A percentile compares a stretch with the other conserved stretches of the same genome.
These are phyloP conservation scores for Hydractinia symbiolongicarpus DNA, from an alignment of 30 jellyfish, hydroid and myxozoan genomes.

Conservation along the genomic window DNA sequence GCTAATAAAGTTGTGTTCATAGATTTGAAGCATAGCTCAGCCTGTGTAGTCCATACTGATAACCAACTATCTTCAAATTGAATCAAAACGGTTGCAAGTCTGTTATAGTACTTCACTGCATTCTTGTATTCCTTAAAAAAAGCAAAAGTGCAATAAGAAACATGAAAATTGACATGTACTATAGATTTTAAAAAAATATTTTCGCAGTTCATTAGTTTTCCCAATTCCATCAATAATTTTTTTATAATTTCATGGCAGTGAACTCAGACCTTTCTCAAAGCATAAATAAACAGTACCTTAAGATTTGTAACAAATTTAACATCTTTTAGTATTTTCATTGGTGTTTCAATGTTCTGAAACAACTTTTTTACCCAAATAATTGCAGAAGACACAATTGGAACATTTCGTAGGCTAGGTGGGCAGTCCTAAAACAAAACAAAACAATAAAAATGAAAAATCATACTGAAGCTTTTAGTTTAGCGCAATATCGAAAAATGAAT, in stretches of 20 bases:
- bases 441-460: not conserved
- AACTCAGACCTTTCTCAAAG: too few relatives aligned
- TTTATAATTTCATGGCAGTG: too few relatives aligned
- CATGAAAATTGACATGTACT: not conserved
- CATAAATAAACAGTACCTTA: not conserved
- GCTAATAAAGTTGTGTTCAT: slow-evolving; percentile 12
- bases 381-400: slow-evolving; percentile 64
- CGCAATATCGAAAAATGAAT: not conserved
- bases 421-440: slow-evolving; percentile 37
- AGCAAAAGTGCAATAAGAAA: not conserved
- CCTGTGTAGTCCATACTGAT: slow-evolving; percentile 49
- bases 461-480: not conserved
- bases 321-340: slow-evolving; percentile 55
- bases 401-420: slow-evolving; percentile 69
- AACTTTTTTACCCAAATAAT: slow-evolving; percentile 63
- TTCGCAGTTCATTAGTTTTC: too few relatives aligned
- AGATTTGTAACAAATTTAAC: slow-evolving; percentile 38
- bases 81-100: slow-evolving; percentile 57
- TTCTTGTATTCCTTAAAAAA: slow-evolving; percentile 46
- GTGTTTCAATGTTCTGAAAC: slow-evolving; percentile 56
- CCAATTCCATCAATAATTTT: too few relatives aligned
- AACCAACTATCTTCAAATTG: slow-evolving; percentile 65
- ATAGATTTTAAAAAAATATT: too few relatives aligned
- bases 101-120: slow-evolving; percentile 52
- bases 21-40: slow-evolving; percentile 27